Evolutionary conservation across 2,797 vertebrate genomes (phyloP).

Genomic region (Falco rusticolus): DNA sequence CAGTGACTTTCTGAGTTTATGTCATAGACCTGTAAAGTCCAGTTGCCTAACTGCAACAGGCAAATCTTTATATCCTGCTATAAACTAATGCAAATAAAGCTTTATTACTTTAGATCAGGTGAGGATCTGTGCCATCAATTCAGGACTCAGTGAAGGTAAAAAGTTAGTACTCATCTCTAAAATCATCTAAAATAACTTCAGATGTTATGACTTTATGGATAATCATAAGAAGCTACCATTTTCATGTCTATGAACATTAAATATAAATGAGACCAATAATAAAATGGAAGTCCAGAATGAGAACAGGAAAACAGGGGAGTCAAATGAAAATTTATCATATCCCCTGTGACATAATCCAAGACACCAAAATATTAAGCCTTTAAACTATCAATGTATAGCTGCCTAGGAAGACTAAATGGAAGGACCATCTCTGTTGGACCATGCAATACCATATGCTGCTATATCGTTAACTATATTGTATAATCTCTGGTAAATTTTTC

Average conservation of each 20-base stretch:
- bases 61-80: neutral
- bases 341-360: neutral
- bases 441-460: fast-evolving
- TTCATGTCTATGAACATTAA: neutral
- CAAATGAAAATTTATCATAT: neutral
- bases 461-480: neutral
- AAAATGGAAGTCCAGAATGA: neutral
- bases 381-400: neutral
- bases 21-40: neutral
- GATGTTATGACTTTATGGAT: neutral
- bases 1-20: neutral
- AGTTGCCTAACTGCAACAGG: neutral
- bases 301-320: neutral
- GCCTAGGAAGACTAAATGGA: neutral
- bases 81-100: neutral
- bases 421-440: neutral
- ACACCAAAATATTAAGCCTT: neutral
- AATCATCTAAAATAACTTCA: neutral
- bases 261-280: neutral
- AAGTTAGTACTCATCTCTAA: neutral
- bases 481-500: neutral
- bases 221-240: neutral
- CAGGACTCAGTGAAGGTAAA: neutral
- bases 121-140: neutral
- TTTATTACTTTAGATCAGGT: neutral